Evolutionary conservation across 2,797 vertebrate genomes (phyloP).

Genomic region (Gallinago nigripennis): DNA sequence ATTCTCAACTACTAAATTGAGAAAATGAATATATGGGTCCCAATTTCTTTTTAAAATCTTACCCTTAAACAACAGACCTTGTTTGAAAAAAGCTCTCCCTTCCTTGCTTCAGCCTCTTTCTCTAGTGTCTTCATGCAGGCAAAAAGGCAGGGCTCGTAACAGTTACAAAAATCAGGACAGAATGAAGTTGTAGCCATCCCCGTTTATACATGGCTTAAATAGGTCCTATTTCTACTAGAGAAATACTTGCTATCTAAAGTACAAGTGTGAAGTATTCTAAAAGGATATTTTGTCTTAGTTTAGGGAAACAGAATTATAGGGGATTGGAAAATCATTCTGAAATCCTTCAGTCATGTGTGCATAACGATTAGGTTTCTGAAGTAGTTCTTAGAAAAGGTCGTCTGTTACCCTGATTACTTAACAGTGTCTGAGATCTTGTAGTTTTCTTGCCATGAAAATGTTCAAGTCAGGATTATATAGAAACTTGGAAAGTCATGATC

Average conservation of each 20-base stretch:
- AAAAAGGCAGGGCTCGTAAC: background rate
- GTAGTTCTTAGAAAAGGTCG: constrained; percentile 12
- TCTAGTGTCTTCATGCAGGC: background rate
- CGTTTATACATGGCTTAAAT: background rate
- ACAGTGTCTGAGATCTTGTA: constrained; percentile 6
- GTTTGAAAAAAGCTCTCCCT: background rate
- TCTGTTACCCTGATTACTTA: constrained; percentile 25
- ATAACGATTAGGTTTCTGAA: constrained; percentile 43
- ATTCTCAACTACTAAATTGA: background rate
- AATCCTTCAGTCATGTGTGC: background rate
- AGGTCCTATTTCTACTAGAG: background rate
- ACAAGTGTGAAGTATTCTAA: background rate
- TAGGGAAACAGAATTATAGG: background rate
- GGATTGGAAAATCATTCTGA: background rate
- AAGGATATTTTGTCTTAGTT: background rate
- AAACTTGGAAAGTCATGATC: constrained; percentile 66
- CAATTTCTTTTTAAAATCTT: background rate
- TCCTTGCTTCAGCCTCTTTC: background rate
- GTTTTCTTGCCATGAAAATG: background rate
- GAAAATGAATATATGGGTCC: background rate
- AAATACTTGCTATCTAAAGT: background rate
- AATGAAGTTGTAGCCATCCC: background rate
- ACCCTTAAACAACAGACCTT: background rate
- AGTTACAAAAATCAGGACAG: background rate
- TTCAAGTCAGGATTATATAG: constrained; percentile 33